These are phyloP conservation scores for Brachypteracias leptosomus DNA, from an alignment of 2,113 vertebrate species.

Conservation along the genomic window DNA sequence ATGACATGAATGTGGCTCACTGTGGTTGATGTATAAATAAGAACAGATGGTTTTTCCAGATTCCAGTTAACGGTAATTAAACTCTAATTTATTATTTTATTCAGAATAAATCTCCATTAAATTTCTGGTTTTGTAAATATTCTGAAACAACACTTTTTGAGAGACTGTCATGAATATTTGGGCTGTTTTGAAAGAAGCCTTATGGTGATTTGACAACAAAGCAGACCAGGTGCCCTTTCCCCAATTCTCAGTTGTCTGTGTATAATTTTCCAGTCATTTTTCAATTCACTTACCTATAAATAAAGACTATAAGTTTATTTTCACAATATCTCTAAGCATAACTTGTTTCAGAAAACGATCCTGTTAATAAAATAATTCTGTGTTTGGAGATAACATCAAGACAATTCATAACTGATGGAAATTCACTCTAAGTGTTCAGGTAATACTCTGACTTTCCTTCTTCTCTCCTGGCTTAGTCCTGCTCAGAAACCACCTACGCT, in stretches of 20 bases:
- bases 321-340: background rate
- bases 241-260: background rate
- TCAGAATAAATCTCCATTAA: background rate
- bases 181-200: background rate
- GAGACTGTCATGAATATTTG: background rate
- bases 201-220: background rate
- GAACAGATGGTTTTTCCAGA: constrained; percentile 39
- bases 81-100: constrained; percentile 36
- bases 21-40: background rate
- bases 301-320: background rate
- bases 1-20: background rate
- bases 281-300: background rate
- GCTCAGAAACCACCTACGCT: background rate
- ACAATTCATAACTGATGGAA: background rate
- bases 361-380: background rate
- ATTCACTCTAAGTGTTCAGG: background rate
- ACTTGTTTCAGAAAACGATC: background rate
- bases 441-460: background rate
- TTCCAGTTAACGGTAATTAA: constrained; percentile 29
- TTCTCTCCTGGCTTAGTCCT: background rate
- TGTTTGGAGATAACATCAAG: background rate
- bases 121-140: background rate
- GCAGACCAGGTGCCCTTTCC: background rate
- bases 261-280: background rate
- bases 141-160: background rate